Conservation (phyloP, 2,113 vertebrate genomes). For the Rattus norvegicus region GRCr8 NC_086020.1:68897501-68898000, state of each 20-base stretch:
- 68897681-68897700: background rate
- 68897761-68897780: background rate
- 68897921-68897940: conserved; percentile 72
- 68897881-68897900: conserved; percentile 52
- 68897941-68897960: conserved; percentile 60
- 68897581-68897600: background rate
- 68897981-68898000: conserved; percentile 76
- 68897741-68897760: background rate
- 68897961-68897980: conserved; percentile 64
- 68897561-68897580: background rate
- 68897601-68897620: background rate
- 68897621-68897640: background rate
- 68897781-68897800: background rate
- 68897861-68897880: conserved; percentile 42
- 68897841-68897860: conserved; percentile 51
- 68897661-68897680: background rate
- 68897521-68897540: background rate
- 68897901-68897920: conserved; percentile 69
- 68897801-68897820: background rate
- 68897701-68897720: background rate
- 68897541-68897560: rapidly evolving
- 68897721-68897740: background rate
- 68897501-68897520: background rate
- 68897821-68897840: background rate
- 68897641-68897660: background rate